Evolutionary conservation across 2,113 vertebrate genomes (phyloP).

Genomic region (Xiphophorus maculatus): DNA sequence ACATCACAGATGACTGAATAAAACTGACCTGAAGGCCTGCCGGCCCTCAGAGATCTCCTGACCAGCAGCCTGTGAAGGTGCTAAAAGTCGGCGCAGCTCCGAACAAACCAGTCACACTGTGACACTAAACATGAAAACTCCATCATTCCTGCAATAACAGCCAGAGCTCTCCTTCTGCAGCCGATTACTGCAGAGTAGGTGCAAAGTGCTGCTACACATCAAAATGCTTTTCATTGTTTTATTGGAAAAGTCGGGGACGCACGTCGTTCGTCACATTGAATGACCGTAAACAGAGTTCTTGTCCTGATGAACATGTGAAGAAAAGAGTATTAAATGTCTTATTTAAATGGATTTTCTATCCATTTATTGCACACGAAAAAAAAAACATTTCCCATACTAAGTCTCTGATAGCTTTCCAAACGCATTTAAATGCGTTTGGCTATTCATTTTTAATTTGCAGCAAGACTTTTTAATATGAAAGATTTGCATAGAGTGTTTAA

Average conservation of each 20-base stretch:
- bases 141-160: conserved; percentile 1
- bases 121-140: conserved; percentile 19
- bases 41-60: neutral
- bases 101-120: neutral
- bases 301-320: neutral
- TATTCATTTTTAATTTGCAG: neutral
- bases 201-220: conserved; percentile 41
- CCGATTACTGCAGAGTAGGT: neutral
- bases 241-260: neutral
- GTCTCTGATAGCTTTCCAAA: neutral
- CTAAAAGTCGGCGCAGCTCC: conserved; percentile 28
- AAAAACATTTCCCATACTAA: neutral
- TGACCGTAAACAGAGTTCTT: neutral
- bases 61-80: conserved; percentile 17
- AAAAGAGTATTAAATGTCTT: neutral
- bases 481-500: neutral
- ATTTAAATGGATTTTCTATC: neutral
- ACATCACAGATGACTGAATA: neutral
- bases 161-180: neutral
- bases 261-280: neutral
- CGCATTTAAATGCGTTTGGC: neutral
- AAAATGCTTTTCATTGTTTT: neutral
- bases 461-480: neutral
- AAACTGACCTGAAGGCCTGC: neutral
- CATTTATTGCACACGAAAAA: neutral